Evolutionary conservation across 2,113 vertebrate species (phyloP), one percentile per base, ranked within the genome.

Genomic region (Microtus ochrogaster): DNA sequence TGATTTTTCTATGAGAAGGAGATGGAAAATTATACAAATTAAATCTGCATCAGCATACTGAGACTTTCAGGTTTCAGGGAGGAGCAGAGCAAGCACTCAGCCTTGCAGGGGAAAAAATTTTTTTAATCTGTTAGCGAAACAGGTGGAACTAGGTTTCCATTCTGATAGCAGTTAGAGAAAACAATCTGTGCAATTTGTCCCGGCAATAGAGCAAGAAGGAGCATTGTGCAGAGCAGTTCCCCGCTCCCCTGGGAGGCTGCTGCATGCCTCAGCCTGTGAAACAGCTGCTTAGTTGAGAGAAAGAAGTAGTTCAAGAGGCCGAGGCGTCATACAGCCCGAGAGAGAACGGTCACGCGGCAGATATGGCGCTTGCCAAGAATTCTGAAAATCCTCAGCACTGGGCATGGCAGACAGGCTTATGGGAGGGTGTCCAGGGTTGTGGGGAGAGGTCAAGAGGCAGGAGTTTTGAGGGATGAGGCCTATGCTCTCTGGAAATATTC

Each of bases 121-220:
- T 77, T 96, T 94, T 90, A 89, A 91, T 83, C 58, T 92, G 72
- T n/a, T 72, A 30, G 44, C 92, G n/a, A 96, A 97, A 63, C 49
- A 85, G 70, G 65, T 65, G 88, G 73, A 95, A 81, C 28, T 24
- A 39, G 73, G 55, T 94, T 88, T 68, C 92, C 73, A 3, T 92
- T 91, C 85, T 88, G 85, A 83, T 72, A 76, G 49, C 55, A 94
- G 92, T 93, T 70, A 85, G 66, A 65, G 63, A 68, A 82, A 87
- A 76, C 33, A 83, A 39, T 91, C 63, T 73, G 92, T 81, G 70
- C n/a, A 30, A 63, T 83, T 91, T 65, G 88, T 90, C 91, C 94
- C 58, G 3, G 83, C 68, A 65, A 52, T 41, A 12, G 33, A 91
- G 78, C 12, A 26, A 66, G 90, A 22, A 85, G 87, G 73, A 94